Base-by-base conservation (phyloP, 1,140 invertebrate species). In the Megalonaias nervosa region DNA sequence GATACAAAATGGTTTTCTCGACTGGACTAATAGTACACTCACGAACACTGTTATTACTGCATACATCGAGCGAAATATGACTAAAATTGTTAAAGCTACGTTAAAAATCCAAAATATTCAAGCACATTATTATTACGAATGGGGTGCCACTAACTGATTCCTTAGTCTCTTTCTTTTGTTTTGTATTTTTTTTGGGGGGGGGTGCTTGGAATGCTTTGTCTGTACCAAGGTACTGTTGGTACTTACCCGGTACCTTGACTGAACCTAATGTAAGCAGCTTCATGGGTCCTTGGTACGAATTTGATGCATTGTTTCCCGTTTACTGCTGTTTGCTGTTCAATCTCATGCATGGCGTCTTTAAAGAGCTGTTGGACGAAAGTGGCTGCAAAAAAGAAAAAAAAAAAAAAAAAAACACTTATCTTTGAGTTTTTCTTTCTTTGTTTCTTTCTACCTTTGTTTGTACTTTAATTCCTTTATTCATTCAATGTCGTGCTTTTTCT, bases 281-380 rank as follows among this genome's bases (percentile, higher is more conserved):
- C 71, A 2, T 15, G 58, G 58, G 61, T 64, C 38, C 78, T 70
- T 17, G 79, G 77, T 62, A 77, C 68, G 57, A 86, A 86, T 12
- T 81, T 62, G 31, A 86, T 84, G 57, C 84, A 86, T 58, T 75
- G 83, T 65, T 82, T 79, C 55, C 84, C 84, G 56, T 84, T 82
- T 14, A 85, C 84, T 70, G 68, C 79, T 11, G 84, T 86, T 66
- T 71, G 75, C 17, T 71, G 67, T 71, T 83, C 81, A 21, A 86
- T 86, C 74, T 81, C 79, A 1, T 75, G 62, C 84, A 85, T 85
- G 48, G 84, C 82, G 58, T 81, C 71, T 16, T 79, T 64, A 61
- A 85, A 83, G 17, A 84, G 69, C 48, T 75, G 68, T 19, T 78
- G 69, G 12, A 81, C 77, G 15, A 74, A 55, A 19, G 71, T 38